These are phyloP conservation scores for Sclerurus mexicanus DNA, from an alignment of 2,113 vertebrate species.

Conservation along the genomic window DNA sequence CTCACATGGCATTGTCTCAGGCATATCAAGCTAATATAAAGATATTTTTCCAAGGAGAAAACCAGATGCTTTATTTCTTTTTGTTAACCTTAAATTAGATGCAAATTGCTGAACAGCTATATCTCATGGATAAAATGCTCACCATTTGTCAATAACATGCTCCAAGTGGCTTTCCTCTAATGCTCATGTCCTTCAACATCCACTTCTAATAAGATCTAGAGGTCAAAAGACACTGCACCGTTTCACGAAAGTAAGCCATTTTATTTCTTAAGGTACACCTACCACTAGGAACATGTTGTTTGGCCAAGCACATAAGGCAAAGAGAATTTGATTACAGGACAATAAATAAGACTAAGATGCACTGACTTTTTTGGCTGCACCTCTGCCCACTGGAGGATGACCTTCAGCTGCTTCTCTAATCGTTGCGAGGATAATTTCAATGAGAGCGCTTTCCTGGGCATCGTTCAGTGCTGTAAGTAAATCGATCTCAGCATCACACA, in stretches of 20 bases:
- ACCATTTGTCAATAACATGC: background rate
- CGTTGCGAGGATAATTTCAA: constrained; percentile 83
- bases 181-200: background rate
- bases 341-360: background rate
- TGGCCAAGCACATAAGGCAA: background rate
- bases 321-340: background rate
- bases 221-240: background rate
- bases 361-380: constrained; percentile 83
- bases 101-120: background rate
- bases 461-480: constrained; percentile 72
- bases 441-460: constrained; percentile 74
- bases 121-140: background rate
- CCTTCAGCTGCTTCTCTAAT: constrained; percentile 86
- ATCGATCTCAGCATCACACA: constrained; percentile 4
- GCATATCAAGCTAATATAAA: background rate
- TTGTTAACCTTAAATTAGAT: background rate
- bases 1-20: background rate
- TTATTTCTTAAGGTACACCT: background rate
- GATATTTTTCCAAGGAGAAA: background rate
- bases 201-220: background rate
- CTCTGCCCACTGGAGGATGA: constrained; percentile 81
- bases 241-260: background rate
- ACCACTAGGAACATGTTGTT: background rate
- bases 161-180: background rate
- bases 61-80: background rate